phyloP scores from a whole-genome alignment of 2,113 vertebrate genomes.

The Eulemur rufifrons region DNA sequence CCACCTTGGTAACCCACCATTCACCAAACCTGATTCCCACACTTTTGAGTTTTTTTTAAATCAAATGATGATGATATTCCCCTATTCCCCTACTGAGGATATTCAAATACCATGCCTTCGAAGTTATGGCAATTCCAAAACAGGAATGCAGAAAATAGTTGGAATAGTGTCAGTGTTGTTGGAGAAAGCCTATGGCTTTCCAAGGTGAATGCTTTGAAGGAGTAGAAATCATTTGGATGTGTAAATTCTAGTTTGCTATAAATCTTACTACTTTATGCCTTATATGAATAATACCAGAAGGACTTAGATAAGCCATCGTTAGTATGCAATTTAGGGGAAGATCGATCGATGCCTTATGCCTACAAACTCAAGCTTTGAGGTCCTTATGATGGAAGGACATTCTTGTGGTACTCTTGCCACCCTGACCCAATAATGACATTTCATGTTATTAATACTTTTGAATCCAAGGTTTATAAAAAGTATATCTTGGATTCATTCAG shows the following conservation, averaged over 20 bases:
- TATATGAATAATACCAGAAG: neutral
- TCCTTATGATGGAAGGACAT: neutral
- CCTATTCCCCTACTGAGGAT: neutral
- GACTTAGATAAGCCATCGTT: neutral
- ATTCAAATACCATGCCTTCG: slow-evolving; percentile 19
- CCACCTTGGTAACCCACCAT: neutral
- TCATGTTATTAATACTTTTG: neutral
- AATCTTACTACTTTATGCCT: slow-evolving; percentile 7
- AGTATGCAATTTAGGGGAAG: neutral
- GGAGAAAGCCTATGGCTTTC: neutral
- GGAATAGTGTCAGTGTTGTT: neutral
- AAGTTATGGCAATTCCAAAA: neutral
- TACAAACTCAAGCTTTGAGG: neutral
- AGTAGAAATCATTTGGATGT: neutral
- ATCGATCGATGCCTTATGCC: neutral
- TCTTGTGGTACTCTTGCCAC: neutral
- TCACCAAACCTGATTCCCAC: neutral
- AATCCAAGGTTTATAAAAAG: neutral
- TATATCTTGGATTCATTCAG: slow-evolving; percentile 24
- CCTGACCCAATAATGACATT: neutral
- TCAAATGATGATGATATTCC: neutral
- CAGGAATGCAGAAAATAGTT: neutral
- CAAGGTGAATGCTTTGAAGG: slow-evolving; percentile 8
- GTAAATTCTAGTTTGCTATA: slow-evolving; percentile 12
- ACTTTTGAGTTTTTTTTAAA: neutral